Percentiles rank a stretch among this genome's conserved stretches.
Evolutionary conservation across 1,140 invertebrate genomes (phyloP).

Genomic region (Zaprionus ghesquierei): DNA sequence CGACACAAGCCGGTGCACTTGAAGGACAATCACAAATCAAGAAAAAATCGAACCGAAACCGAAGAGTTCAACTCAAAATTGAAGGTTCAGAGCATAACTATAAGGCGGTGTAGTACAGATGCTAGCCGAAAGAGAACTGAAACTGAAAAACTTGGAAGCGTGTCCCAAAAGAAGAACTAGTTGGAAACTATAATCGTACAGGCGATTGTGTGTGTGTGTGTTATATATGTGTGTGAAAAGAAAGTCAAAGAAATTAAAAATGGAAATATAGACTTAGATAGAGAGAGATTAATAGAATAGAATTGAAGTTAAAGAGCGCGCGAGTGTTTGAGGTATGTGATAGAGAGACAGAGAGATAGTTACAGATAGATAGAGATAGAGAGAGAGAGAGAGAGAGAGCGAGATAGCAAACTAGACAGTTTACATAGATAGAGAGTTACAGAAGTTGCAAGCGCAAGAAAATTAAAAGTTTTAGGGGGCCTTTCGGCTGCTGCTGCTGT

Average conservation of each 20-base stretch:
- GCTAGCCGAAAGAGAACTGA: conserved; percentile 59
- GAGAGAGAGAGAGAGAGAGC: conserved; percentile 18
- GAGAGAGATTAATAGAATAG: conserved; percentile 41
- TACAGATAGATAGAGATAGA: conserved; percentile 33
- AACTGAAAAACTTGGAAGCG: conserved; percentile 50
- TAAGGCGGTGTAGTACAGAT: conserved; percentile 69
- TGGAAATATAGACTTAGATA: conserved; percentile 66
- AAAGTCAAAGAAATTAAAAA: conserved; percentile 39
- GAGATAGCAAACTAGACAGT: conserved; percentile 14
- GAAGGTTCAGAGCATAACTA: conserved; percentile 60
- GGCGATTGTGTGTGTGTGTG: conserved; percentile 49
- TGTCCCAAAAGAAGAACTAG: conserved; percentile 54
- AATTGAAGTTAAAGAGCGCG: conserved; percentile 60
- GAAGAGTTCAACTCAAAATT: conserved; percentile 35
- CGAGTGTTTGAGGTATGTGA: conserved; percentile 64
- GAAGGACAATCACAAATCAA: conserved; percentile 29
- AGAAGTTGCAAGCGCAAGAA: conserved; percentile 45
- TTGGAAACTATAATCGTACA: conserved; percentile 59
- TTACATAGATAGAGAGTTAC: conserved; percentile 27
- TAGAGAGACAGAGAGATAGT: conserved; percentile 20
- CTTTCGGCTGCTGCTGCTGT: not conserved
- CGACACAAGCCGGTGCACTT: conserved; percentile 48
- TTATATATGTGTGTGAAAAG: conserved; percentile 63
- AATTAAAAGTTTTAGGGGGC: conserved; percentile 29
- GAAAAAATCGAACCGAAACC: conserved; percentile 17